A percentile compares a stretch with the other conserved stretches of the same genome.
phyloP scores from a whole-genome alignment of 2,797 vertebrate genomes.

The Apogon talboti region DNA sequence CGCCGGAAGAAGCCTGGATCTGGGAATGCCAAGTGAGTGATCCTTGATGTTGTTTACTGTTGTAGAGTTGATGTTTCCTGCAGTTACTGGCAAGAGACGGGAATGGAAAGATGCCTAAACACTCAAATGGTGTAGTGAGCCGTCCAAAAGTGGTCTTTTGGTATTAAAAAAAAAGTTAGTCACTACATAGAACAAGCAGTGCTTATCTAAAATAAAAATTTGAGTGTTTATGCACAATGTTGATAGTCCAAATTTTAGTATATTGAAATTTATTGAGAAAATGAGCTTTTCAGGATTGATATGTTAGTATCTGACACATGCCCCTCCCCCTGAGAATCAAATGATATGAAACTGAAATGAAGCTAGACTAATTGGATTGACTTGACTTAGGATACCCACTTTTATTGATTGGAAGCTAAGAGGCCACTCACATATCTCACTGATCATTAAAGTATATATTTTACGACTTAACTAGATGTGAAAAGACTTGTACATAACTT shows the following conservation, averaged over 20 bases:
- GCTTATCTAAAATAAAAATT: conserved; percentile 14
- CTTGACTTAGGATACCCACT: not conserved
- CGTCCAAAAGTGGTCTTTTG: not conserved
- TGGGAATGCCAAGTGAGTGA: conserved; percentile 95
- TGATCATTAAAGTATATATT: conserved; percentile 40
- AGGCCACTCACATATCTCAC: conserved; percentile 29
- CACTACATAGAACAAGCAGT: not conserved
- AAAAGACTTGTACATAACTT: conserved; percentile 72
- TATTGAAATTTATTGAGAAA: not conserved
- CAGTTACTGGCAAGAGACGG: conserved; percentile 16
- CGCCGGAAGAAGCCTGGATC: conserved; percentile 92
- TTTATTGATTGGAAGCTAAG: conserved; percentile 32
- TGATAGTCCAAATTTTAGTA: conserved; percentile 9
- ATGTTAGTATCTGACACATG: conserved; percentile 29
- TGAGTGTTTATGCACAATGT: conserved; percentile 39
- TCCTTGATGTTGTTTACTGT: conserved; percentile 23
- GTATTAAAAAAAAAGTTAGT: not conserved
- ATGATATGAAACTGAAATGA: conserved; percentile 17
- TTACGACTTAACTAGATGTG: conserved; percentile 45
- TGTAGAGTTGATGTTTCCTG: conserved; percentile 17
- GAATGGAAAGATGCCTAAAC: conserved; percentile 33
- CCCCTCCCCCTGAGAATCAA: conserved; percentile 48
- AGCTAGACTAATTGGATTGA: conserved; percentile 11
- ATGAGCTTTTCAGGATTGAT: conserved; percentile 4
- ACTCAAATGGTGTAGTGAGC: conserved; percentile 32